Base-by-base conservation (phyloP, 92 coral and sea anemone genomes). In the Pocillopora meandrina region DNA sequence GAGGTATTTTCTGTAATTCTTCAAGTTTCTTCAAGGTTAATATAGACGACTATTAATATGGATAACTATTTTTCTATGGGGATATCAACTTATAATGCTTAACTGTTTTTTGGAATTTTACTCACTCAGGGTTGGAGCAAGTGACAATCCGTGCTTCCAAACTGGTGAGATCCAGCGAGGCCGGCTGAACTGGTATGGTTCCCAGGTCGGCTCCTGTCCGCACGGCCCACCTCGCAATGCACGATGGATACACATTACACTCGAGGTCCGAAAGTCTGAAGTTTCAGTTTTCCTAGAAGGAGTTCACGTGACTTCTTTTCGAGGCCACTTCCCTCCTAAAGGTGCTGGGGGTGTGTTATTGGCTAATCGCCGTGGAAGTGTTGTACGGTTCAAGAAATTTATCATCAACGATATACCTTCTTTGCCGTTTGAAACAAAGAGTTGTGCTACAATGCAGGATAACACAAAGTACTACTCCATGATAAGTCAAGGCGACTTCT, bases 111-210 rank as follows among this genome's bases (percentile, higher is more conserved):
- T 42, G 4, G 5, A 42, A 3, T 3, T 35, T 2, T 15, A 56
- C 55, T 75, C n/a, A 10, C 66, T 1, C 23, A 84, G 87, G 81
- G 23, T 66, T 26, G 87, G 75, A 26, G 74, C 42, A 17, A 76
- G 65, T 18, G 74, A 33, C 33, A 19, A 63, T 26, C 61, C 82
- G 71, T 88, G 91, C 79, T 88, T 83, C 65, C 91, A 88, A 65
- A 88, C 88, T 10, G 88, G 91, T 33, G 72, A 72, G 34, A 71
- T 73, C 35, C 65, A 69, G 80, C 58, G 73, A 12, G 88, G 91
- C 26, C 88, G 71, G 59, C 35, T 88, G 47, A 71, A 84, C 66
- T 88, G 91, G 91, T 85, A 77, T 42, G 91, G 83, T 14, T 71
- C 87, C 23, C 74, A 77, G 8, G 61, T 76, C 12, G 85, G 85